Conservation (phyloP, 2,888 invertebrate species). For the Philaethria dido region DNA sequence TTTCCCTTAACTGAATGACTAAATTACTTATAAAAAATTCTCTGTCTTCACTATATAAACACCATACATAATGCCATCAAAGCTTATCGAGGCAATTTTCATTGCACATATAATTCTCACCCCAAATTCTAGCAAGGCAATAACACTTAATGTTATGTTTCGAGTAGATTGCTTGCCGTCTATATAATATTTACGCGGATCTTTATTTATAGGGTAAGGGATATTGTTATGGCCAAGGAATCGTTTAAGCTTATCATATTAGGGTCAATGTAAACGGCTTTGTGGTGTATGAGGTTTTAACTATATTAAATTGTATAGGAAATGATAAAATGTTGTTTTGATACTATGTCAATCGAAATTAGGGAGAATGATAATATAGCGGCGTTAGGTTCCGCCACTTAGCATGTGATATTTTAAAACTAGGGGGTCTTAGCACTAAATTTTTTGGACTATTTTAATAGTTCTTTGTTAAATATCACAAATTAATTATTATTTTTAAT, state of each 20-base stretch:
- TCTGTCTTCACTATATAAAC: too few relatives aligned
- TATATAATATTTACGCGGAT: conserved; percentile 67
- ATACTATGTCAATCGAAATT: too few relatives aligned
- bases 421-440: too few relatives aligned
- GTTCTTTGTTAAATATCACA: too few relatives aligned
- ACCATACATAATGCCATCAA: conserved; percentile 13
- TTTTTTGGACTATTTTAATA: too few relatives aligned
- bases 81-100: conserved; percentile 31
- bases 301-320: neutral
- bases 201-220: conserved; percentile 60
- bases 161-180: conserved; percentile 66
- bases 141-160: conserved; percentile 63
- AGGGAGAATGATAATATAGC: neutral
- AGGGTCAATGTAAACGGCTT: conserved; percentile 55
- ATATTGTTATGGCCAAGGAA: conserved; percentile 58
- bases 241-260: conserved; percentile 46
- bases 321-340: neutral
- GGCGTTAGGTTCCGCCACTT: neutral
- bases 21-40: too few relatives aligned
- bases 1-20: too few relatives aligned
- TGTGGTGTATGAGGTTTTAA: conserved; percentile 8
- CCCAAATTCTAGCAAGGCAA: conserved; percentile 47
- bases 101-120: conserved; percentile 41
- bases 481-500: too few relatives aligned
- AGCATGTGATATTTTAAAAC: too few relatives aligned